phyloP scores from a whole-genome alignment of 2,797 vertebrate species.

The Apodemus agrarius region DNA sequence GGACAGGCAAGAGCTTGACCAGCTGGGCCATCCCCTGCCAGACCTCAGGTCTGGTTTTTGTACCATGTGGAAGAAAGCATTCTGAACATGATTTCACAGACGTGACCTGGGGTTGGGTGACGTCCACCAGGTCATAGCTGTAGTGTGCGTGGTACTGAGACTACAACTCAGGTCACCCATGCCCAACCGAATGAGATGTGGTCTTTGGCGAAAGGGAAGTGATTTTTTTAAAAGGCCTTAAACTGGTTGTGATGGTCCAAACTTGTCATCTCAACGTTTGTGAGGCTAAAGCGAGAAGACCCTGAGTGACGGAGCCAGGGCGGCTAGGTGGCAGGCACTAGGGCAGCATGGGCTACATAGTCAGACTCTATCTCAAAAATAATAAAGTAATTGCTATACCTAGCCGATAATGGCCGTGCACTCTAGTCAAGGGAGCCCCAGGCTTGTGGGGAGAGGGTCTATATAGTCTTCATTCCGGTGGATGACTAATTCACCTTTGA shows the following conservation, averaged over 20 bases:
- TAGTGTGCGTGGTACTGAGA: neutral
- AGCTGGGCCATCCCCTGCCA: neutral
- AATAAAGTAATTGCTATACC: neutral
- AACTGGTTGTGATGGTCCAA: neutral
- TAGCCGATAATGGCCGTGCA: too few relatives aligned
- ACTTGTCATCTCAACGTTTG: neutral
- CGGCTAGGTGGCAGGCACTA: neutral
- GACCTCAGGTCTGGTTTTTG: neutral
- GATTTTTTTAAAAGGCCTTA: neutral
- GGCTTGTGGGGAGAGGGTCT: neutral
- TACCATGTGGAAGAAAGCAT: neutral
- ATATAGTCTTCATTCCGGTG: neutral
- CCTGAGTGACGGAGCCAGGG: neutral
- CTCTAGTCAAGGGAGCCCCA: neutral
- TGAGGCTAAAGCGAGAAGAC: neutral
- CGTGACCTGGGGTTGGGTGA: neutral
- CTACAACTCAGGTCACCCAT: neutral
- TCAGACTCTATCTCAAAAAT: neutral
- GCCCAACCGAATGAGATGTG: neutral
- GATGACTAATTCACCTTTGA: neutral
- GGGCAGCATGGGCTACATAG: neutral
- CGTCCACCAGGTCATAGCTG: neutral
- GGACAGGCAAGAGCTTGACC: neutral
- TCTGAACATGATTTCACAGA: neutral
- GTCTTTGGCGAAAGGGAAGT: neutral